A percentile compares a stretch with the other conserved stretches of the same genome.
Evolutionary conservation across 2,888 invertebrate species (phyloP).

Genomic region (Diarsia brunnea): DNA sequence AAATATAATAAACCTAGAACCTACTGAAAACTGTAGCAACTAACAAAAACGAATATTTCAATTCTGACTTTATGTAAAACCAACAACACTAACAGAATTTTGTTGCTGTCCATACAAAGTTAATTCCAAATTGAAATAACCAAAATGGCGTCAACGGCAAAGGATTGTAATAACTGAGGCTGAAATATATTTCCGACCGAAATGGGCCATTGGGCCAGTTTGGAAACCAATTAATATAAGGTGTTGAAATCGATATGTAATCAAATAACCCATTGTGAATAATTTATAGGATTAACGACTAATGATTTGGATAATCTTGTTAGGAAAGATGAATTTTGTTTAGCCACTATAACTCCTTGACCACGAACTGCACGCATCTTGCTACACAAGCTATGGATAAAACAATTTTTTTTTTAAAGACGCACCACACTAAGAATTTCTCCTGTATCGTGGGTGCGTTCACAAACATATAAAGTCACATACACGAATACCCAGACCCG

Average conservation of each 20-base stretch:
- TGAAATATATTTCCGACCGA: constrained; percentile 35
- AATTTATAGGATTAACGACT: constrained; percentile 7
- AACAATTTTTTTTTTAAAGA: too few species aligned
- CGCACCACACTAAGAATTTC: too few species aligned
- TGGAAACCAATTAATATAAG: constrained; percentile 39
- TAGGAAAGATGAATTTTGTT: neutral
- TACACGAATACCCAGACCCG: too few species aligned
- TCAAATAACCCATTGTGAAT: constrained; percentile 11
- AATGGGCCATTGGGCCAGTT: constrained; percentile 17
- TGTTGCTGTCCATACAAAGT: constrained; percentile 22
- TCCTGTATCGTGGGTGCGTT: too few species aligned
- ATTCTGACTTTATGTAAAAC: neutral
- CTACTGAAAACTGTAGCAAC: neutral
- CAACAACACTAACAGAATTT: neutral
- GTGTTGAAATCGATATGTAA: constrained; percentile 31
- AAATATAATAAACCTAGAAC: too few species aligned
- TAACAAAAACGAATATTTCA: neutral
- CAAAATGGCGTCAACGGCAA: constrained; percentile 45
- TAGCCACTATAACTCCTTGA: neutral
- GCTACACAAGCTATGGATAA: too few species aligned
- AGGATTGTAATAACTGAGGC: constrained; percentile 27
- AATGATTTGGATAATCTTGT: neutral
- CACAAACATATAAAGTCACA: too few species aligned
- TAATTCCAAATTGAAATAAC: constrained; percentile 55
- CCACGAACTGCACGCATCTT: too few species aligned